Percentiles rank a stretch among this genome's conserved stretches.
Evolutionary conservation across 2,888 invertebrate genomes (phyloP).

Genomic region (Buathra laborator): DNA sequence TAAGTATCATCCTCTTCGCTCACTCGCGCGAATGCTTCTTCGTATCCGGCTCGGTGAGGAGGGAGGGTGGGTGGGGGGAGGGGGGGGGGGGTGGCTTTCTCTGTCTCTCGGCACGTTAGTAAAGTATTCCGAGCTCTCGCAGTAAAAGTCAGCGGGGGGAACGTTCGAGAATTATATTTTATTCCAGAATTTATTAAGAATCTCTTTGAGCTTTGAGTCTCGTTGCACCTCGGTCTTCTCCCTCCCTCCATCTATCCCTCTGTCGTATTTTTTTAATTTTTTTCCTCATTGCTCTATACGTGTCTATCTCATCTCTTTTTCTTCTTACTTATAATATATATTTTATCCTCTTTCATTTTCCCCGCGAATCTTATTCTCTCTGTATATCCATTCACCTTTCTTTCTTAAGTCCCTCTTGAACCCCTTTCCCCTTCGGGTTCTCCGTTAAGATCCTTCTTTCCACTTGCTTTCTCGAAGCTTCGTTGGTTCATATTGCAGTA

Average conservation of each 20-base stretch:
- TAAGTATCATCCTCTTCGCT: conserved; percentile 45
- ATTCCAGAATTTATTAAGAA: conserved; percentile 65
- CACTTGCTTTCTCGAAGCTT: too few species aligned
- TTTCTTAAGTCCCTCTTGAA: neutral
- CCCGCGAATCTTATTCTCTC: conserved; percentile 52
- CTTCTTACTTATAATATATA: neutral
- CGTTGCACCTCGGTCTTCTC: neutral
- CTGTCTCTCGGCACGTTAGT: conserved; percentile 47
- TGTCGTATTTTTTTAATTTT: conserved; percentile 11
- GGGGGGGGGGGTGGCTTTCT: neutral
- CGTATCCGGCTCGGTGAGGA: neutral
- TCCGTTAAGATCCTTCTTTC: too few species aligned
- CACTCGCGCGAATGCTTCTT: conserved; percentile 14
- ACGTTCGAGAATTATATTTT: conserved; percentile 62
- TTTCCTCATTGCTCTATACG: neutral
- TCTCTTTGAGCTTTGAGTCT: conserved; percentile 66
- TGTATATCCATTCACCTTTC: neutral
- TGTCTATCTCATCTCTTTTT: conserved; percentile 41
- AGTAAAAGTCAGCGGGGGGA: conserved; percentile 55
- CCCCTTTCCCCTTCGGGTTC: neutral
- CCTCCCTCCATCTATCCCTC: neutral
- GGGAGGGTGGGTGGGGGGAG: too few species aligned
- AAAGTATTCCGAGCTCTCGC: conserved; percentile 53
- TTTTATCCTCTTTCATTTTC: conserved; percentile 52
- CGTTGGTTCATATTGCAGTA: neutral